Conservation (phyloP, 2,888 invertebrate species). For the Eremobia ochroleuca region DNA sequence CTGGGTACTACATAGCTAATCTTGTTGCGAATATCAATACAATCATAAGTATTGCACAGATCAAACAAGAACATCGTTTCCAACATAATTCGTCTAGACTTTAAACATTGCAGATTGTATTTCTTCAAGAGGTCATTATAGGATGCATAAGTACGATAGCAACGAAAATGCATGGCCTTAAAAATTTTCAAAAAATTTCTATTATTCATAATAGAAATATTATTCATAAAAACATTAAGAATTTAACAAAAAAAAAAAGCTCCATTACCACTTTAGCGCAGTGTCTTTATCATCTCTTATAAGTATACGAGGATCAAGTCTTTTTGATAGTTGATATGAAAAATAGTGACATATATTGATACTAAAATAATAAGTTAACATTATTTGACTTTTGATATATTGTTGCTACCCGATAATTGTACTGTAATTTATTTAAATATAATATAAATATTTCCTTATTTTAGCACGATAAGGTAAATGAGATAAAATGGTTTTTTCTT, state of each 20-base stretch:
- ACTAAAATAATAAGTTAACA: constrained; percentile 27
- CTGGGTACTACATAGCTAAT: too few species aligned
- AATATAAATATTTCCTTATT: constrained; percentile 51
- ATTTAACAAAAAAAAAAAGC: background rate
- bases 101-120: too few species aligned
- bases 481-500: constrained; percentile 26
- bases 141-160: too few species aligned
- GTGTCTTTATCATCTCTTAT: background rate
- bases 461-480: constrained; percentile 39
- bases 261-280: background rate
- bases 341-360: constrained; percentile 40
- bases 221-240: background rate
- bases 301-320: constrained; percentile 20
- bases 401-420: constrained; percentile 45
- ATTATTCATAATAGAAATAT: too few species aligned
- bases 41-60: too few species aligned
- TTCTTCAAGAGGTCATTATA: too few species aligned
- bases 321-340: constrained; percentile 54
- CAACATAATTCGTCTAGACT: too few species aligned
- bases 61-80: too few species aligned
- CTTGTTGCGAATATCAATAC: too few species aligned
- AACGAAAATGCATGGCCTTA: too few species aligned
- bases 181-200: too few species aligned
- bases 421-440: constrained; percentile 8
- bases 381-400: constrained; percentile 24